Conservation (phyloP, 2,113 vertebrate species). For the Psilopsiagon aymara region DNA sequence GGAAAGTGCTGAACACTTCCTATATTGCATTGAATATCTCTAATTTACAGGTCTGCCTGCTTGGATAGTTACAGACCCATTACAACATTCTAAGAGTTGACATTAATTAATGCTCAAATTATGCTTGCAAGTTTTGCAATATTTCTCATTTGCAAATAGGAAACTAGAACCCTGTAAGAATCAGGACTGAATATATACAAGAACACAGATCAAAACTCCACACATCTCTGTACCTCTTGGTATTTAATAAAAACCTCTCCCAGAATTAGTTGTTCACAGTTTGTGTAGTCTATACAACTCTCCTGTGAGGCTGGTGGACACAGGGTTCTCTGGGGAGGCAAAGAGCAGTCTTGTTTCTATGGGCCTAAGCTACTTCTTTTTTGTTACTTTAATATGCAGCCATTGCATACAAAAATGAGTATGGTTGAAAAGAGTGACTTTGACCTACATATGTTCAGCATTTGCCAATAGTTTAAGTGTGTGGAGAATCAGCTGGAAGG, state of each 20-base stretch:
- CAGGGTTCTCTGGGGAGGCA: background rate
- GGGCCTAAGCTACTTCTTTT: background rate
- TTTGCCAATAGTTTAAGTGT: constrained; percentile 3
- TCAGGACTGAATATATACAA: background rate
- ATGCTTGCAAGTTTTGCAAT: background rate
- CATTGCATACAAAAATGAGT: background rate
- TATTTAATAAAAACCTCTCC: background rate
- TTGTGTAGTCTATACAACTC: background rate
- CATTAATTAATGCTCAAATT: background rate
- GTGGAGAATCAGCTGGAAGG: background rate
- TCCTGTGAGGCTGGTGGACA: background rate
- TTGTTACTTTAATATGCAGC: background rate
- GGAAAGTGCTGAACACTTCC: background rate
- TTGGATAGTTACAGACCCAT: background rate
- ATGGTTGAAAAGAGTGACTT: constrained; percentile 4
- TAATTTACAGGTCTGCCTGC: background rate
- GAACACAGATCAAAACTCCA: background rate
- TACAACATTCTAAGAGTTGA: background rate
- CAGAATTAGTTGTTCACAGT: background rate
- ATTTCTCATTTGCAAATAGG: background rate
- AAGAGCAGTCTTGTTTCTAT: background rate
- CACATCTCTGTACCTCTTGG: background rate
- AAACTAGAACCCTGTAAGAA: background rate
- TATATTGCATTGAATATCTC: background rate
- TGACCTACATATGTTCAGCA: constrained; percentile 8